Conservation (phyloP, 2,113 vertebrate species). For the Aramus guarauna region DNA sequence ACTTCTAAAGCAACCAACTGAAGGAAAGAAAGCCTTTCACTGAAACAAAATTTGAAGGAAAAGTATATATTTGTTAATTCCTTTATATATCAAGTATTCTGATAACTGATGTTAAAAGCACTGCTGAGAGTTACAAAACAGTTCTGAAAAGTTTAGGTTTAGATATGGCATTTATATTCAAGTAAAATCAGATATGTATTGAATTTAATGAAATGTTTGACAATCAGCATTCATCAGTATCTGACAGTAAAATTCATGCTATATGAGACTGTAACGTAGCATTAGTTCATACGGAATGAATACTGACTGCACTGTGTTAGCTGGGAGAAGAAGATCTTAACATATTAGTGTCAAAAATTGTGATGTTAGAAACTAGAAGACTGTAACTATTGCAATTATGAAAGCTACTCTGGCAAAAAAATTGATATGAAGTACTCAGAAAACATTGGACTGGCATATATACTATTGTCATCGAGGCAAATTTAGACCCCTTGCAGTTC, state of each 20-base stretch:
- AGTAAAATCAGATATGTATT: neutral
- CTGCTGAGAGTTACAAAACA: neutral
- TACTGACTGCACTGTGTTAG: neutral
- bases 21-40: neutral
- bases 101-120: neutral
- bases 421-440: rapidly evolving
- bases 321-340: neutral
- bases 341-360: neutral
- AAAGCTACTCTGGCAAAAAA: neutral
- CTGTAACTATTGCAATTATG: neutral
- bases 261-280: neutral
- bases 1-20: neutral
- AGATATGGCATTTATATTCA: slow-evolving; percentile 9
- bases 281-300: slow-evolving; percentile 30
- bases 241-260: slow-evolving; percentile 13
- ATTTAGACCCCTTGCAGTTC: neutral
- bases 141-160: slow-evolving; percentile 13
- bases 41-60: neutral
- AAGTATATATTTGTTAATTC: neutral
- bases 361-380: neutral
- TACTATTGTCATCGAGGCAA: neutral
- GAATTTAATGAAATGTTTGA: slow-evolving; percentile 45
- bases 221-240: slow-evolving; percentile 19
- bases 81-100: neutral
- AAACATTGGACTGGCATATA: neutral